Evolutionary conservation across 2,797 vertebrate genomes (phyloP), one percentile per base, ranked within the genome.

Genomic region (Falco rusticolus): DNA sequence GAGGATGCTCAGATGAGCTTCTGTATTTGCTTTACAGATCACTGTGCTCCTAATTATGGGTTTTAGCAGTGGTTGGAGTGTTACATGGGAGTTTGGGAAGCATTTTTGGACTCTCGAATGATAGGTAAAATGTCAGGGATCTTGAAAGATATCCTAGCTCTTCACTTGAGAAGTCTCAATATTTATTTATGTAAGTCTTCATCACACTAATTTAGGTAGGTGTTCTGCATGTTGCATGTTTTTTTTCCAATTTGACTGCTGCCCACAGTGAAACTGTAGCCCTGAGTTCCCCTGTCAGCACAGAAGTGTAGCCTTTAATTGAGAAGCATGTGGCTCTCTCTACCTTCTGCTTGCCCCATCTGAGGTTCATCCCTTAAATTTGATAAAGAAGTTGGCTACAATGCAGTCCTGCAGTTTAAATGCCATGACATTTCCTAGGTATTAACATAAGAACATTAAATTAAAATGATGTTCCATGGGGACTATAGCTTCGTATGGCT

Each of bases 371-470:
- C 6, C 54, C 48, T 77, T 94, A 71, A 82, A 83, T 80, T 78
- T 71, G 90, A 83, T 80, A 6, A 64, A 82, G 69, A 78, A 87
- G 13, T 61, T 89, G 93, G 71, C 71, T 95, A n/a, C 64, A 33
- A 17, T 16, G 64, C 61, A 81, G 84, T 59, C 87, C 90, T 81
- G 84, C 34, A 56, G 88, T 89, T 87, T 84, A 95, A 97, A 97
- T 96, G 94, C 87, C 90, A 5, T 56, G 94, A 83, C 94, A 96
- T 95, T 97, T 96, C 41, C 65, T 7, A 69, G 84, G 74, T 75
- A 94, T 95, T 95, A 95, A 85, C 81, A 70, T 37, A 65, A 95
- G 93, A 90, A 78, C 89, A 29, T 95, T 91, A 77, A 94, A 95
- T 96, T 87, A 93, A 83, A 90, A 87, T 71, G 8, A 16, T 1